These are phyloP conservation scores for Drosophila mimica DNA, from an alignment of 2,888 invertebrate species.

Conservation along the genomic window DNA sequence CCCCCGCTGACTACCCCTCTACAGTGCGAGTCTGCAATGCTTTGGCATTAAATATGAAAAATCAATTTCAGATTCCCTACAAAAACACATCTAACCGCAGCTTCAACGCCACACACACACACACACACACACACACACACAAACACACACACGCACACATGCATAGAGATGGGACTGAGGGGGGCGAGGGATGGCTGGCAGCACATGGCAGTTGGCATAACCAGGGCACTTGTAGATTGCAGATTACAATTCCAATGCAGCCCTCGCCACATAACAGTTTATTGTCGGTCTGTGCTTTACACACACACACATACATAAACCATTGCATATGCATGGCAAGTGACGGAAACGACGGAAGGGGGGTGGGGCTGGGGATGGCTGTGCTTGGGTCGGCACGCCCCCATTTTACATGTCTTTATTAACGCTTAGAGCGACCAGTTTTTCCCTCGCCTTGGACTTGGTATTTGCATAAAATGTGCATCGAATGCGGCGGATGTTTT, in stretches of 20 bases:
- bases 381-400: conserved; percentile 29
- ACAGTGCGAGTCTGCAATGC: conserved; percentile 8
- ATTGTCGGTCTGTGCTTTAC: conserved; percentile 37
- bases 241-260: conserved; percentile 41
- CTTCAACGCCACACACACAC: conserved; percentile 33
- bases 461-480: conserved; percentile 72
- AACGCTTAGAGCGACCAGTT: conserved; percentile 58
- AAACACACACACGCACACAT: neutral
- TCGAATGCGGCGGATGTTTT: conserved; percentile 29
- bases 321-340: neutral
- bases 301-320: neutral
- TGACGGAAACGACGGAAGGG: neutral
- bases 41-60: conserved; percentile 67
- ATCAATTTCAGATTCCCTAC: conserved; percentile 64
- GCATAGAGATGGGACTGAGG: neutral
- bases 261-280: conserved; percentile 54
- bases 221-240: conserved; percentile 37
- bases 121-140: conserved; percentile 3
- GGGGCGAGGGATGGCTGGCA: neutral
- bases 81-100: conserved; percentile 54
- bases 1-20: neutral
- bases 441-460: conserved; percentile 11
- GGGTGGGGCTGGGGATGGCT: conserved; percentile 7
- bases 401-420: conserved; percentile 50
- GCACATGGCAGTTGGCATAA: conserved; percentile 25